Percentiles rank a stretch among this genome's conserved stretches.
Evolutionary conservation across 1,140 invertebrate species (phyloP).

Genomic region (Drosophila albomicans): DNA sequence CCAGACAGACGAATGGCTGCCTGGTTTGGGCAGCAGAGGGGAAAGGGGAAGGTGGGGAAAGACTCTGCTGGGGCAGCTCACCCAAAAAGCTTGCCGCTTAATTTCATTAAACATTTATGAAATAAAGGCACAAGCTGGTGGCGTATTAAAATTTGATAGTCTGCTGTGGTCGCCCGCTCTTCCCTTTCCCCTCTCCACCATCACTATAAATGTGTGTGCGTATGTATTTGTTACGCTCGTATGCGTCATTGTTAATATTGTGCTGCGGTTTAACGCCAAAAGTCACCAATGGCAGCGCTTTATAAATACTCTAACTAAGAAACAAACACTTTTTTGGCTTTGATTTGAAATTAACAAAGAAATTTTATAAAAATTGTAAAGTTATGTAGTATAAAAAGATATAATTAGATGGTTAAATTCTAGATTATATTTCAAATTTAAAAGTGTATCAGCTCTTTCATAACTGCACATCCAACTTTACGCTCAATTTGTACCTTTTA

Average conservation of each 20-base stretch:
- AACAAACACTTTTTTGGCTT: background rate
- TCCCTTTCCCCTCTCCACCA: slow-evolving; percentile 8
- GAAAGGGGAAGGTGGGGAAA: background rate
- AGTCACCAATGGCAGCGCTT: slow-evolving; percentile 55
- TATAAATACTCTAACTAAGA: slow-evolving; percentile 2
- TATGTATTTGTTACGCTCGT: slow-evolving; percentile 25
- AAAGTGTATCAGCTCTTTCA: background rate
- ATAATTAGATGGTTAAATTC: background rate
- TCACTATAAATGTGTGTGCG: slow-evolving; percentile 21
- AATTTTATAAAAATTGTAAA: too few species aligned
- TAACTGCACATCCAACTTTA: background rate
- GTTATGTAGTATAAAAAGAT: too few species aligned
- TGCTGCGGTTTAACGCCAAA: slow-evolving; percentile 76
- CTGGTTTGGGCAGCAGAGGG: background rate
- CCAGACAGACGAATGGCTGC: slow-evolving; percentile 45
- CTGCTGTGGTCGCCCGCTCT: slow-evolving; percentile 56
- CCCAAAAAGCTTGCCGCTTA: slow-evolving; percentile 82
- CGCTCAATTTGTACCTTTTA: background rate
- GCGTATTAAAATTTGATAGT: slow-evolving; percentile 82
- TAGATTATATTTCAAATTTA: too few species aligned
- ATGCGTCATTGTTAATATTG: slow-evolving; percentile 81
- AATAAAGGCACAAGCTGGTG: slow-evolving; percentile 77
- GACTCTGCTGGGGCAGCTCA: slow-evolving; percentile 45
- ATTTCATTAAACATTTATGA: slow-evolving; percentile 83
- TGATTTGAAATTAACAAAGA: background rate